phyloP scores from a whole-genome alignment of 2,797 vertebrate species.

The Falco concolor region DNA sequence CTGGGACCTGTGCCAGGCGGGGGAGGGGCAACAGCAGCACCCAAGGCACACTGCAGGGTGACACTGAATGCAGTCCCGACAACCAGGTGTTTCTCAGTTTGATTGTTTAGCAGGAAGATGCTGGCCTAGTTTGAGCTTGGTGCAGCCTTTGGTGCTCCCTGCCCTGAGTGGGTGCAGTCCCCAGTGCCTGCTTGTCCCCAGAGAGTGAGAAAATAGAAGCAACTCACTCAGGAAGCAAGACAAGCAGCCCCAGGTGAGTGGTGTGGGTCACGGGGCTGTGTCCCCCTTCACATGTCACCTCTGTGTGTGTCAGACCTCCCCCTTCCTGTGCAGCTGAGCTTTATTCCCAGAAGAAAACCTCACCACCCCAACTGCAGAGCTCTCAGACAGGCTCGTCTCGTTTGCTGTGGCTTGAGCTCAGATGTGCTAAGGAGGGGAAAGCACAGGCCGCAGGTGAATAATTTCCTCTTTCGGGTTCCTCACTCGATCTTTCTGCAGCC shows the following conservation, averaged over 20 bases:
- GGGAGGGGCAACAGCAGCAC: not conserved
- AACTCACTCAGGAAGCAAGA: rapidly evolving
- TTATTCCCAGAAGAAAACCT: not conserved
- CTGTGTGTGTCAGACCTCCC: not conserved
- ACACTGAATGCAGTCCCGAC: rapidly evolving
- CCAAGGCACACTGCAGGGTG: rapidly evolving
- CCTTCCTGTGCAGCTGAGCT: not conserved
- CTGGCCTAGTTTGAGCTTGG: not conserved
- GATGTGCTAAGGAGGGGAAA: not conserved
- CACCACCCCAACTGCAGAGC: not conserved
- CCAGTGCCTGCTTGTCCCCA: not conserved
- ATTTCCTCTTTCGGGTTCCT: not conserved
- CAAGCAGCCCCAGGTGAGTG: not conserved
- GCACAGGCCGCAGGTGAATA: not conserved
- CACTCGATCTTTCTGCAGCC: not conserved
- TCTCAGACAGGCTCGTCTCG: not conserved
- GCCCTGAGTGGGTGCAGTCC: not conserved
- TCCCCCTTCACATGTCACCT: not conserved
- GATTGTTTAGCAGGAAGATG: not conserved
- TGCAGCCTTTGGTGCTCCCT: not conserved
- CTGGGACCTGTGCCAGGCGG: not conserved
- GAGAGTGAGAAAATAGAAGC: rapidly evolving
- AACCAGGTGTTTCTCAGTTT: not conserved
- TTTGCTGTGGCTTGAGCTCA: not conserved
- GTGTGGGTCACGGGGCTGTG: not conserved